Conservation (phyloP, 2,888 invertebrate species). For the Hydrotaea diabolus region DNA sequence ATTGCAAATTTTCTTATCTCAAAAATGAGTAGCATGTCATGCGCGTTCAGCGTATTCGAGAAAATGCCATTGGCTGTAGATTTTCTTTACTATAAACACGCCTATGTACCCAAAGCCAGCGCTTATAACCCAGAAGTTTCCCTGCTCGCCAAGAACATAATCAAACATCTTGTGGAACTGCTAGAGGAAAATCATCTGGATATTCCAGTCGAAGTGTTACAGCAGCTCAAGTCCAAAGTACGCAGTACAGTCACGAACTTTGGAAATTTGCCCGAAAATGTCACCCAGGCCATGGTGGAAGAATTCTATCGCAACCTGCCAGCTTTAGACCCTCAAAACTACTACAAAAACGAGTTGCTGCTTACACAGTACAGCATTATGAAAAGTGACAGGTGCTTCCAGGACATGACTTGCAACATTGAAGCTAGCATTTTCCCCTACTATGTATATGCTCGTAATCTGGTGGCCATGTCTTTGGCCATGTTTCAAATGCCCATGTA, state of each 20-base stretch:
- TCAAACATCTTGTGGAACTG: slow-evolving; percentile 60
- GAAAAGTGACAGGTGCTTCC: neutral
- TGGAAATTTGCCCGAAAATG: slow-evolving; percentile 15
- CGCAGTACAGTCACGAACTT: neutral
- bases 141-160: slow-evolving; percentile 26
- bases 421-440: neutral
- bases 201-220: neutral
- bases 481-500: slow-evolving; percentile 72
- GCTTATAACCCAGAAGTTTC: slow-evolving; percentile 19
- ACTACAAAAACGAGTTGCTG: slow-evolving; percentile 70
- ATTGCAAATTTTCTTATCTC: slow-evolving; percentile 74
- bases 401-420: neutral
- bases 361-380: slow-evolving; percentile 56
- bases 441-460: neutral
- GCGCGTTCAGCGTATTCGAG: slow-evolving; percentile 70
- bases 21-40: slow-evolving; percentile 58
- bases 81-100: slow-evolving; percentile 70
- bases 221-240: neutral
- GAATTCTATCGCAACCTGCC: neutral
- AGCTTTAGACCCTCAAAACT: slow-evolving; percentile 60
- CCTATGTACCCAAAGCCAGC: slow-evolving; percentile 48
- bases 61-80: slow-evolving; percentile 73
- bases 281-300: neutral
- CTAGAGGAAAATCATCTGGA: slow-evolving; percentile 13
- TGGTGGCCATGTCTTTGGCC: slow-evolving; percentile 65